Evolutionary conservation across 2,888 invertebrate species (phyloP).

Genomic region (Leucoma salicis): DNA sequence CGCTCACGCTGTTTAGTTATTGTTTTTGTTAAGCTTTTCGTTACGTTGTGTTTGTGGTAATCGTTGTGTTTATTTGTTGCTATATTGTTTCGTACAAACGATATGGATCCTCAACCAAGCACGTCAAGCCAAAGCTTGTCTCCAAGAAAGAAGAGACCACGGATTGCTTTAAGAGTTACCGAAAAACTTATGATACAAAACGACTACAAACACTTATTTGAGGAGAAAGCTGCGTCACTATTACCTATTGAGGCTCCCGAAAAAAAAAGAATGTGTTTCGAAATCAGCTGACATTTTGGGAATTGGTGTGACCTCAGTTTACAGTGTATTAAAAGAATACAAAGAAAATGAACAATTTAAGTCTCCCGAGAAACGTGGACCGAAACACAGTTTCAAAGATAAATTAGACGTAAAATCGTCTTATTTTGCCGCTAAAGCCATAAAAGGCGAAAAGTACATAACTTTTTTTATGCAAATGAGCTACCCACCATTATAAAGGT

Average conservation of each 20-base stretch:
- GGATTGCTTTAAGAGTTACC: constrained; percentile 13
- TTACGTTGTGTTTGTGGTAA: constrained; percentile 18
- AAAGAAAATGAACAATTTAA: constrained; percentile 28
- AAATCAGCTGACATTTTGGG: constrained; percentile 22
- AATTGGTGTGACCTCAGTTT: constrained; percentile 19
- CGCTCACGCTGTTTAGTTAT: constrained; percentile 6
- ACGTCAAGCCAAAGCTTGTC: constrained; percentile 21
- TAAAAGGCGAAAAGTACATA: not conserved
- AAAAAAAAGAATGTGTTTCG: constrained; percentile 17
- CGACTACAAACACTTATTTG: constrained; percentile 28
- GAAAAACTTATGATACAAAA: constrained; percentile 25
- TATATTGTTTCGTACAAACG: not conserved
- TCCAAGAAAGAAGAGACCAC: constrained; percentile 22
- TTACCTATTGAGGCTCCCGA: constrained; percentile 15
- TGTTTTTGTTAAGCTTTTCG: constrained; percentile 23
- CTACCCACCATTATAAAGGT: constrained; percentile 5
- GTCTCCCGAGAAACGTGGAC: constrained; percentile 16
- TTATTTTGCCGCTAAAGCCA: not conserved
- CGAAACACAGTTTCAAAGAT: constrained; percentile 27
- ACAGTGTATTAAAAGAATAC: constrained; percentile 23
- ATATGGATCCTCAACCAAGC: constrained; percentile 19
- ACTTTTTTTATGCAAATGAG: constrained; percentile 10
- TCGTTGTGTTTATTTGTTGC: not conserved
- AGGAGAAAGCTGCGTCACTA: constrained; percentile 20
- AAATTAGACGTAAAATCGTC: not conserved